These are phyloP conservation scores for Hippoglossus stenolepis DNA, from an alignment of 2,113 vertebrate species.

Conservation along the genomic window DNA sequence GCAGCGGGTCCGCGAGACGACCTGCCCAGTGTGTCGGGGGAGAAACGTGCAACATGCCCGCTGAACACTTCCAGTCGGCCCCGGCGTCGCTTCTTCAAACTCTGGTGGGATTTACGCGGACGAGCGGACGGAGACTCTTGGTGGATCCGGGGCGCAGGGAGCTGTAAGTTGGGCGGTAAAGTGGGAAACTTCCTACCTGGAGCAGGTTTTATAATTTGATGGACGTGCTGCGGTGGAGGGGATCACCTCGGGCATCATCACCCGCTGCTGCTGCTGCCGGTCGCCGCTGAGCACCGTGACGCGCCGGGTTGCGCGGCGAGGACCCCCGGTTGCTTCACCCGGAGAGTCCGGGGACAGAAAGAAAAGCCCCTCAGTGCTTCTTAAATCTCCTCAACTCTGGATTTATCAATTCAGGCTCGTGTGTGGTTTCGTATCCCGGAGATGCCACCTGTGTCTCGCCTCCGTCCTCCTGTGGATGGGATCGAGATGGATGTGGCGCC, in stretches of 20 bases:
- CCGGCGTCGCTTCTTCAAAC: slow-evolving; percentile 17
- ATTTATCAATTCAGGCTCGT: slow-evolving; percentile 20
- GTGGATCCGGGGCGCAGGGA: slow-evolving; percentile 31
- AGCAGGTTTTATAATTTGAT: slow-evolving; percentile 10
- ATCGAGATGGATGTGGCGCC: slow-evolving; percentile 40
- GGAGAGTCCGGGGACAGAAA: slow-evolving; percentile 9
- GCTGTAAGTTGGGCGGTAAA: slow-evolving; percentile 38
- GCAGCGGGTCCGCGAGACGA: background rate
- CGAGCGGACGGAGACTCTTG: slow-evolving; percentile 14
- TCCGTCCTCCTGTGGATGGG: slow-evolving; percentile 28
- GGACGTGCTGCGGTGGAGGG: slow-evolving; percentile 32
- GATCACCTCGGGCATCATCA: background rate
- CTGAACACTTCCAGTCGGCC: slow-evolving; percentile 20
- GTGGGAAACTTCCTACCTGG: slow-evolving; percentile 24
- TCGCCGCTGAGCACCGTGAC: slow-evolving; percentile 34
- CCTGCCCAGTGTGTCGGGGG: background rate
- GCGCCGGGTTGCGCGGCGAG: slow-evolving; percentile 21
- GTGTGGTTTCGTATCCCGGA: slow-evolving; percentile 6
- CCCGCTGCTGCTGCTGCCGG: background rate
- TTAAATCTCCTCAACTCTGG: slow-evolving; percentile 4
- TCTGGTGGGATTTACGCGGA: slow-evolving; percentile 43
- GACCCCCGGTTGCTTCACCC: slow-evolving; percentile 12
- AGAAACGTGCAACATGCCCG: slow-evolving; percentile 40
- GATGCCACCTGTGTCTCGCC: slow-evolving; percentile 29
- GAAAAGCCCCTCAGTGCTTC: background rate